Evolutionary conservation across 2,888 invertebrate genomes (phyloP).

Genomic region (Hyppa rectilinea): DNA sequence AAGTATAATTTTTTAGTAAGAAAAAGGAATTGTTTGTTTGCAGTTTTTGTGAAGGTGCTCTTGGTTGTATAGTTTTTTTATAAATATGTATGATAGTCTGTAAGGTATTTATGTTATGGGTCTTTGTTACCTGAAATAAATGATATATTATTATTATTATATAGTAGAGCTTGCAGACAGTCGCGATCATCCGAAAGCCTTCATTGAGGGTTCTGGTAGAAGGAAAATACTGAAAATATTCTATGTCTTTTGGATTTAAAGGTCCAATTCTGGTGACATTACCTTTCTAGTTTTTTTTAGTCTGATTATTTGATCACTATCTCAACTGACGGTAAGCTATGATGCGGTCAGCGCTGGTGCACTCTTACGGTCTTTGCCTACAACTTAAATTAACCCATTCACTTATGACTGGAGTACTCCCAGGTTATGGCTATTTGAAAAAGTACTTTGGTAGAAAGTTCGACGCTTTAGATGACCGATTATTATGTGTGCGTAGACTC

Average conservation of each 20-base stretch:
- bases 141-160: no score
- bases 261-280: background rate
- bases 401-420: background rate
- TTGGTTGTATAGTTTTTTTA: background rate
- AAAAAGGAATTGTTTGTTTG: slow-evolving; percentile 25
- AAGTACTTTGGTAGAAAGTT: background rate
- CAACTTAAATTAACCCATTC: background rate
- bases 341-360: background rate
- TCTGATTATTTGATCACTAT: background rate
- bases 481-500: background rate
- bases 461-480: background rate
- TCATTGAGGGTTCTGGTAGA: background rate
- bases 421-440: background rate
- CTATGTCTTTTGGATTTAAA: background rate
- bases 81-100: no score
- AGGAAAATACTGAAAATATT: background rate
- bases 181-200: background rate
- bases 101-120: no score
- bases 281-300: background rate
- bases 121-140: no score
- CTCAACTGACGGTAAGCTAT: background rate
- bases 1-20: slow-evolving; percentile 39
- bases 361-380: background rate
- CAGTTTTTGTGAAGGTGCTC: background rate
- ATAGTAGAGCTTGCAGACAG: background rate